phyloP scores from a whole-genome alignment of 35 echinoderm and acorn worm genomes.

The Amphiura filiformis region DNA sequence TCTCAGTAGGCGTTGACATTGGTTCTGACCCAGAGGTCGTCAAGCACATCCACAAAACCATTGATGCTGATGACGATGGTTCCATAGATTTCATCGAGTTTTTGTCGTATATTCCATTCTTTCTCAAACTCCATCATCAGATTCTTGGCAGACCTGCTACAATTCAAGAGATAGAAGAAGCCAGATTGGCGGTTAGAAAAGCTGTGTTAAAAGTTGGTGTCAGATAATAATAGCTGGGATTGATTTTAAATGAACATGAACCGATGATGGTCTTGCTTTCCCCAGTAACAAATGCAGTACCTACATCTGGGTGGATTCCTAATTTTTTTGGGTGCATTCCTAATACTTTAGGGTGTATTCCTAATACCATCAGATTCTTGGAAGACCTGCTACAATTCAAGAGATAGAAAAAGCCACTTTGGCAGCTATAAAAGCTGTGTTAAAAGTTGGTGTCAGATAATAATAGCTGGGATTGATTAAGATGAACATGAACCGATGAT shows the following conservation, averaged over 20 bases:
- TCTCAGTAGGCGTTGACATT: slow-evolving; percentile 59
- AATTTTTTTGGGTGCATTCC: too few species aligned
- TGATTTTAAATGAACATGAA: too few species aligned
- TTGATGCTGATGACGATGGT: slow-evolving; percentile 70
- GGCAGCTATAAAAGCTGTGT: slow-evolving; percentile 56
- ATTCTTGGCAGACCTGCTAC: slow-evolving; percentile 62
- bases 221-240: too few species aligned
- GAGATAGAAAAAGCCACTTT: slow-evolving; percentile 53
- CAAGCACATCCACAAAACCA: slow-evolving; percentile 67
- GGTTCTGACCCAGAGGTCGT: slow-evolving; percentile 63
- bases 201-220: too few species aligned
- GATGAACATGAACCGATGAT: too few species aligned
- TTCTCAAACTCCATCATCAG: slow-evolving; percentile 70
- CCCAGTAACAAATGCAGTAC: too few species aligned
- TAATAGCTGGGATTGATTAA: too few species aligned
- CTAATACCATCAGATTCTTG: slow-evolving; percentile 64
- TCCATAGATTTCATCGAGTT: slow-evolving; percentile 87
- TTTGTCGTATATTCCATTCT: slow-evolving; percentile 86
- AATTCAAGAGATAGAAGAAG: slow-evolving; percentile 52
- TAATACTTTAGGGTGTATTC: too few species aligned
- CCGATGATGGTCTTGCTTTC: too few species aligned
- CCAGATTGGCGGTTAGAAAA: slow-evolving; percentile 57
- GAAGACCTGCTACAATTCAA: slow-evolving; percentile 50
- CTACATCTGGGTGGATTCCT: too few species aligned
- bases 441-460: too few species aligned